Evolutionary conservation across 2,888 invertebrate species (phyloP).

Genomic region (Drosophila stalkeri): DNA sequence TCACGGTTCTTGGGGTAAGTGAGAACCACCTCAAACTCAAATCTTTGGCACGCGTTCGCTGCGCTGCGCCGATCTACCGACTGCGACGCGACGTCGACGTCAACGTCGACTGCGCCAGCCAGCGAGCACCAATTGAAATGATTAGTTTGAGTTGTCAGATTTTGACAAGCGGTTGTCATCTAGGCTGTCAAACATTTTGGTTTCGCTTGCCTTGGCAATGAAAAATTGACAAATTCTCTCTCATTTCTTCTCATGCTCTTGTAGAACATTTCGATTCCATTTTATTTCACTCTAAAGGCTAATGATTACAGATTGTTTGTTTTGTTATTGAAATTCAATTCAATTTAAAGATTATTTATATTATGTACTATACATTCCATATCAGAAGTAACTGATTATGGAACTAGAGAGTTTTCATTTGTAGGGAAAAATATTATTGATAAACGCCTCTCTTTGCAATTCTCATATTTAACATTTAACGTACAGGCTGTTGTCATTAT

Average conservation of each 20-base stretch:
- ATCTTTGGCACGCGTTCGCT: constrained; percentile 73
- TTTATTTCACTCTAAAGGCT: background rate
- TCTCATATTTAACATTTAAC: background rate
- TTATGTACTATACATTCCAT: too few species aligned
- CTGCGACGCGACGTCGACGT: constrained; percentile 2
- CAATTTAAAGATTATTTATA: too few species aligned
- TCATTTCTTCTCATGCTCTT: constrained; percentile 30
- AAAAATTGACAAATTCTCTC: constrained; percentile 62
- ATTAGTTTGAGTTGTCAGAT: constrained; percentile 83
- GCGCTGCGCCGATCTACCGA: constrained; percentile 39
- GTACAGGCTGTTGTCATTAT: too few species aligned
- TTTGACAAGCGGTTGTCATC: constrained; percentile 84
- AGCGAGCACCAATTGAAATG: constrained; percentile 65
- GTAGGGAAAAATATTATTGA: too few species aligned
- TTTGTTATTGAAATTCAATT: background rate
- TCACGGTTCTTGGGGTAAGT: constrained; percentile 43
- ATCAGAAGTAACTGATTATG: background rate
- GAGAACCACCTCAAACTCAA: constrained; percentile 41
- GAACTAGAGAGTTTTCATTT: background rate
- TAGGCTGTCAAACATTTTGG: constrained; percentile 82
- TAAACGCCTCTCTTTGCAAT: background rate
- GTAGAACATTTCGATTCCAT: constrained; percentile 8
- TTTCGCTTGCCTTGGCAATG: constrained; percentile 52
- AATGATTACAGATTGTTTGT: background rate
- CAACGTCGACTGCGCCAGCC: constrained; percentile 12